These are phyloP conservation scores for Cecidostiba fungosa DNA, from an alignment of 2,888 invertebrate genomes.

Conservation along the genomic window DNA sequence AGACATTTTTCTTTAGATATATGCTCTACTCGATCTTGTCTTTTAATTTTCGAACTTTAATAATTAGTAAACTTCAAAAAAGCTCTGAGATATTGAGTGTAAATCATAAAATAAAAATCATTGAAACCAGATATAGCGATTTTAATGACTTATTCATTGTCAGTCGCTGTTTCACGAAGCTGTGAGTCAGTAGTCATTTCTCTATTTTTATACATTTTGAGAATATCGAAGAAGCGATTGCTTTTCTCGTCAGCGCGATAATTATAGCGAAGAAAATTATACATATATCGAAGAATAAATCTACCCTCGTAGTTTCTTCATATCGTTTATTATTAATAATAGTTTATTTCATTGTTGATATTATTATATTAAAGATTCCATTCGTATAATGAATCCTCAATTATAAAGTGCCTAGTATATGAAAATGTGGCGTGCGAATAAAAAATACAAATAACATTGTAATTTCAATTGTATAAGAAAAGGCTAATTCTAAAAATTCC, in stretches of 20 bases:
- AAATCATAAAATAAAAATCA: background rate
- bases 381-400: background rate
- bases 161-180: background rate
- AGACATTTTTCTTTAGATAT: too few relatives aligned
- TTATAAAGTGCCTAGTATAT: background rate
- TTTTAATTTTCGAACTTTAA: too few relatives aligned
- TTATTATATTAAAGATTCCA: background rate
- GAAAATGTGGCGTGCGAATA: background rate
- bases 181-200: background rate
- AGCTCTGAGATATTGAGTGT: background rate
- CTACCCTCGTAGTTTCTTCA: background rate
- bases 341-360: background rate
- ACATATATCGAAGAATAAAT: background rate
- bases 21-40: too few relatives aligned
- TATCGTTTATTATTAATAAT: background rate
- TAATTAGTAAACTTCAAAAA: background rate
- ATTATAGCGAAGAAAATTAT: background rate
- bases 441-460: background rate
- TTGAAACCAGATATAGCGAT: background rate
- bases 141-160: background rate
- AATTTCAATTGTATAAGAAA: background rate
- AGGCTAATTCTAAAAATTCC: conserved; percentile 3
- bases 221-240: background rate
- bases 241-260: background rate
- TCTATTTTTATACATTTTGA: background rate